Conservation (phyloP, 2,888 invertebrate genomes). For the Hydriomena furcata region DNA sequence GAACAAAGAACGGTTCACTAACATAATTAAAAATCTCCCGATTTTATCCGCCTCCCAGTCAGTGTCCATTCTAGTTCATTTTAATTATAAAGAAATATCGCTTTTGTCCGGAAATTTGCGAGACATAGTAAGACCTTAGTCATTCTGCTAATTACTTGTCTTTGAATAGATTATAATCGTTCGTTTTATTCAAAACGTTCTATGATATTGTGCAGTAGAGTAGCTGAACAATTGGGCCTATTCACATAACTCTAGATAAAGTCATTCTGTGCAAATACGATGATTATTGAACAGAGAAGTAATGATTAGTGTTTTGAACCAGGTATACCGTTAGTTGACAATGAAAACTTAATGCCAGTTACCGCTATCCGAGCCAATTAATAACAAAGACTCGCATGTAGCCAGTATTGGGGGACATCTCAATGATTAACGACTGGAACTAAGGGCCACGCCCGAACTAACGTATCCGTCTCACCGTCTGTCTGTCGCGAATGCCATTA, state of each 20-base stretch:
- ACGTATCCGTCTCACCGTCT: constrained; percentile 43
- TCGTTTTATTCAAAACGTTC: constrained; percentile 2
- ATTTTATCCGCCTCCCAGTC: constrained; percentile 46
- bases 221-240: too few species aligned
- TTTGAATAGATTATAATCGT: constrained; percentile 7
- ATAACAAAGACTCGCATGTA: constrained; percentile 36
- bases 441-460: constrained; percentile 34
- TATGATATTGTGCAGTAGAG: not conserved
- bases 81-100: constrained; percentile 51
- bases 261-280: too few species aligned
- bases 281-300: not conserved
- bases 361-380: constrained; percentile 34
- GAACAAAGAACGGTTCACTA: constrained; percentile 54
- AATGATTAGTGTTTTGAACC: too few species aligned
- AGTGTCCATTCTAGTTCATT: constrained; percentile 48
- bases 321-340: too few species aligned
- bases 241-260: too few species aligned
- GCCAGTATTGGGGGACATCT: constrained; percentile 37
- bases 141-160: constrained; percentile 20
- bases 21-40: constrained; percentile 58
- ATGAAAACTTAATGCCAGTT: not conserved
- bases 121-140: constrained; percentile 16
- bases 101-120: constrained; percentile 28
- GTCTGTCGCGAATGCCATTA: constrained; percentile 49
- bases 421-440: constrained; percentile 38